These are phyloP conservation scores for Lithosia quadra DNA, from an alignment of 2,888 invertebrate genomes.

Conservation along the genomic window DNA sequence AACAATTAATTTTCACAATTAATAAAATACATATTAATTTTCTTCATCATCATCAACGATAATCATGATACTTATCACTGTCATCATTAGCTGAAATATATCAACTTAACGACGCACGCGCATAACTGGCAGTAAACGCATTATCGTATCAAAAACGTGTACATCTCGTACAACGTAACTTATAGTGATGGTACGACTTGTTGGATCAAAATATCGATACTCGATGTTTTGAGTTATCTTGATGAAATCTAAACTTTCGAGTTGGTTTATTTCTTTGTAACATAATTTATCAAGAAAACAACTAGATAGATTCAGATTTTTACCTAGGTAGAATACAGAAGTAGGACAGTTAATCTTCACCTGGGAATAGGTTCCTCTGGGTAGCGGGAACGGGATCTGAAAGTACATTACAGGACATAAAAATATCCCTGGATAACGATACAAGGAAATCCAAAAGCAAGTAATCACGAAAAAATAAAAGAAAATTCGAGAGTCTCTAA, in stretches of 20 bases:
- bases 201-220: conserved; percentile 15
- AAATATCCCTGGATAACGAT: too few species aligned
- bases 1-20: too few species aligned
- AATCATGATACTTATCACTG: neutral
- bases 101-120: conserved; percentile 34
- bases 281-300: neutral
- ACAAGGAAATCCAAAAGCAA: too few species aligned
- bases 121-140: conserved; percentile 46
- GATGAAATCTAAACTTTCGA: too few species aligned
- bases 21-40: too few species aligned
- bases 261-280: neutral
- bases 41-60: neutral
- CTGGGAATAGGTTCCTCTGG: neutral
- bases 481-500: too few species aligned
- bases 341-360: neutral
- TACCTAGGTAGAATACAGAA: too few species aligned
- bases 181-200: conserved; percentile 43
- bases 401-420: too few species aligned
- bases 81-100: conserved; percentile 1
- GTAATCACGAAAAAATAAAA: too few species aligned
- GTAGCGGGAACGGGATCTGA: neutral
- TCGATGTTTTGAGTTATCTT: neutral
- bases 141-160: conserved; percentile 61
- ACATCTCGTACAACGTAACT: conserved; percentile 56
- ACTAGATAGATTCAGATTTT: neutral